Evolutionary conservation across 1,140 invertebrate species (phyloP).

Genomic region (Diuraphis noxia): DNA sequence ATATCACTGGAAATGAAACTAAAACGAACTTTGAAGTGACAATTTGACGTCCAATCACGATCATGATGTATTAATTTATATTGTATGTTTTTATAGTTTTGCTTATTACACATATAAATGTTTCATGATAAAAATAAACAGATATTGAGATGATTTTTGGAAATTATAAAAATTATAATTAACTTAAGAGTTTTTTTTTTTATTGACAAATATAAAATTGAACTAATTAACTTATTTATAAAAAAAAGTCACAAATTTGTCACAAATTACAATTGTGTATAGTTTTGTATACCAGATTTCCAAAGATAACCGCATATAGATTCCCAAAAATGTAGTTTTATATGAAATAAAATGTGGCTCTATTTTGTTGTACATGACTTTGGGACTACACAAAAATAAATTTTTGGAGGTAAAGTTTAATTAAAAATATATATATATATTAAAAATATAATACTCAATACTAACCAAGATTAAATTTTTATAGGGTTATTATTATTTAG

Average conservation of each 20-base stretch:
- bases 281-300: background rate
- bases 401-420: background rate
- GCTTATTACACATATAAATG: background rate
- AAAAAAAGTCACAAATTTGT: background rate
- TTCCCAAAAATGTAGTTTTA: background rate
- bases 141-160: background rate
- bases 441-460: background rate
- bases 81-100: background rate
- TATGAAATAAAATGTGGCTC: background rate
- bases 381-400: background rate
- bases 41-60: background rate
- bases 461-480: background rate
- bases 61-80: background rate
- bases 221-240: background rate
- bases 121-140: background rate
- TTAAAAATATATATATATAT: background rate
- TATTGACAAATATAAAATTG: background rate
- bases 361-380: background rate
- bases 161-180: background rate
- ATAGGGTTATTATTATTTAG: slow-evolving; percentile 23
- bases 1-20: too few species aligned
- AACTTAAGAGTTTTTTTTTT: background rate
- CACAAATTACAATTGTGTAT: background rate
- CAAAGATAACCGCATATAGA: background rate
- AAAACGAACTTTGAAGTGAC: background rate